Percentiles rank a stretch among this genome's conserved stretches.
phyloP scores from a whole-genome alignment of 2,888 invertebrate genomes.

The Papilio elwesi region DNA sequence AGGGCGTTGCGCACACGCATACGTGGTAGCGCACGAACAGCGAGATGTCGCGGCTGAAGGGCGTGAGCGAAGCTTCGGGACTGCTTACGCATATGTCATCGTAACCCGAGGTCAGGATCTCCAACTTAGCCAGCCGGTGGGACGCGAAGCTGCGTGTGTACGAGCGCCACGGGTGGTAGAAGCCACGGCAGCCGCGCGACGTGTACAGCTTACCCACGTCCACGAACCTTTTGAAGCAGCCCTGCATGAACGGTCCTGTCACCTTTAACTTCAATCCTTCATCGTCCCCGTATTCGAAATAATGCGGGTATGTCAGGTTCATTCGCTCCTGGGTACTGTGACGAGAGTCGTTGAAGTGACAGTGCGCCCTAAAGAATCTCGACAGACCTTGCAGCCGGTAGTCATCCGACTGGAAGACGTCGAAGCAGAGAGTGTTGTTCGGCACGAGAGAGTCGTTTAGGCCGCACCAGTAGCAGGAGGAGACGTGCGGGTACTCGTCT shows the following conservation, averaged over 20 bases:
- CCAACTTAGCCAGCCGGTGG: conserved; percentile 34
- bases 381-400: neutral
- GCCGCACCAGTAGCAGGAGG: conserved; percentile 15
- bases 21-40: conserved; percentile 52
- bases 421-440: conserved; percentile 2
- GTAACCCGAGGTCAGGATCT: conserved; percentile 37
- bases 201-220: conserved; percentile 43
- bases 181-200: conserved; percentile 12
- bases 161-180: conserved; percentile 1
- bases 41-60: conserved; percentile 47
- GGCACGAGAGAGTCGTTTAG: conserved; percentile 6
- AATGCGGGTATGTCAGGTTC: neutral
- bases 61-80: conserved; percentile 49
- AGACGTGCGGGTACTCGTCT: conserved; percentile 1
- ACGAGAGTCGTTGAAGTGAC: conserved; percentile 10
- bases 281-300: neutral
- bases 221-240: conserved; percentile 48
- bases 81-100: conserved; percentile 46
- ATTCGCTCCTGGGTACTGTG: conserved; percentile 6
- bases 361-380: conserved; percentile 12
- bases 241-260: conserved; percentile 41
- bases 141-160: neutral
- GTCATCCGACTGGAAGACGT: neutral
- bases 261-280: conserved; percentile 5
- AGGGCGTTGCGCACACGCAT: conserved; percentile 47